Evolutionary conservation across 1,140 invertebrate genomes (phyloP).

Genomic region (Dendrolimus kikuchii): DNA sequence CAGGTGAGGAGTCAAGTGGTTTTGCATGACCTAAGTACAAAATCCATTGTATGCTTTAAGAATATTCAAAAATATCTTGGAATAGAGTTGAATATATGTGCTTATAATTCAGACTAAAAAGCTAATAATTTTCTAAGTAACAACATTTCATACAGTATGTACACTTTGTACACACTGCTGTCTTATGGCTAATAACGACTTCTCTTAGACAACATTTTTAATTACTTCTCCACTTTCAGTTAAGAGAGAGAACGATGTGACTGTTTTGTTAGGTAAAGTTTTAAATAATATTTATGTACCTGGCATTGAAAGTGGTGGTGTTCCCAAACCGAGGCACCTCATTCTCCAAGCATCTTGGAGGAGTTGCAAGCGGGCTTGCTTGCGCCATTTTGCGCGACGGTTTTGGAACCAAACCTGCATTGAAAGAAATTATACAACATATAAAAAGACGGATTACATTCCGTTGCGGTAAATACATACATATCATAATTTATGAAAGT

Average conservation of each 20-base stretch:
- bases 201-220: too few species aligned
- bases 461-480: too few species aligned
- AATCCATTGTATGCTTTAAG: too few species aligned
- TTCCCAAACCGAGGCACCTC: slow-evolving; percentile 84
- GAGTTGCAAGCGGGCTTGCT: slow-evolving; percentile 87
- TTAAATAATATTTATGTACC: slow-evolving; percentile 27
- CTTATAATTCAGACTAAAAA: too few species aligned
- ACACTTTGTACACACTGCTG: too few species aligned
- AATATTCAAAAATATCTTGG: too few species aligned
- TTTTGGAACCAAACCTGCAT: slow-evolving; percentile 92
- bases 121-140: too few species aligned
- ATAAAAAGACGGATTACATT: too few species aligned
- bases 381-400: slow-evolving; percentile 89
- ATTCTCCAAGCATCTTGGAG: slow-evolving; percentile 92
- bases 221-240: neutral
- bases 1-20: slow-evolving; percentile 56
- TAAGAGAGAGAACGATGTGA: slow-evolving; percentile 6
- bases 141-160: too few species aligned
- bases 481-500: too few species aligned
- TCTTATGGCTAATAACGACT: too few species aligned
- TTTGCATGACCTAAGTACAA: slow-evolving; percentile 27
- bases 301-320: slow-evolving; percentile 73
- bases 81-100: too few species aligned
- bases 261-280: neutral
- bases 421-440: slow-evolving; percentile 5